Percentiles rank a stretch among this genome's conserved stretches.
Conservation (phyloP, 1,140 invertebrate species). For the Meloidogyne floridensis region DNA sequence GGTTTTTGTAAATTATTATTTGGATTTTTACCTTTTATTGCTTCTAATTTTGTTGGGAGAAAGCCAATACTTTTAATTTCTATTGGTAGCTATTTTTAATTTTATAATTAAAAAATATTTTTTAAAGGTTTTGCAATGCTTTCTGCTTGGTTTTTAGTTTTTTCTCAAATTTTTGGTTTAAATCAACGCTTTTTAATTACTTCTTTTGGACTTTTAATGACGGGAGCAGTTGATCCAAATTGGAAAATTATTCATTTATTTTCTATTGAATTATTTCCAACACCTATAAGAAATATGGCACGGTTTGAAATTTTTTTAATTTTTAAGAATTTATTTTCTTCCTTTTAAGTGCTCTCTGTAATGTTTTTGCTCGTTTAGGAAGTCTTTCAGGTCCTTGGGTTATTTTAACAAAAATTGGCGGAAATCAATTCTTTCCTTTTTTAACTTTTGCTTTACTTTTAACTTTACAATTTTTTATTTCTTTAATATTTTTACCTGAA, state of each 20-base stretch:
- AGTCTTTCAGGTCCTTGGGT: conserved; percentile 44
- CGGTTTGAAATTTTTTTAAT: conserved; percentile 15
- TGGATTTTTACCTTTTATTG: conserved; percentile 45
- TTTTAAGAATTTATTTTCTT: background rate
- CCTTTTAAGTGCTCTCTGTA: conserved; percentile 37
- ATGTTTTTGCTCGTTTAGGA: conserved; percentile 43
- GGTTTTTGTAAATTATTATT: conserved; percentile 41
- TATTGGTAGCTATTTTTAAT: conserved; percentile 25
- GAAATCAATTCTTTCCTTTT: conserved; percentile 1
- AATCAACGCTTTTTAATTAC: conserved; percentile 39
- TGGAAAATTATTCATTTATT: conserved; percentile 56
- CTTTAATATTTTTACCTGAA: background rate
- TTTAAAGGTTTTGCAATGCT: conserved; percentile 34
- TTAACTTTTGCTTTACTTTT: background rate
- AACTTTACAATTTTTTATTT: conserved; percentile 7
- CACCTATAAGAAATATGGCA: conserved; percentile 51
- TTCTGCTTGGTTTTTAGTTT: conserved; percentile 41
- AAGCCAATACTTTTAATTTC: conserved; percentile 37
- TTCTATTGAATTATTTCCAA: conserved; percentile 55
- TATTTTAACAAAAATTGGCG: background rate
- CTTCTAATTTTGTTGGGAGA: conserved; percentile 44
- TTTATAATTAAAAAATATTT: background rate
- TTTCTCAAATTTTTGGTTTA: background rate
- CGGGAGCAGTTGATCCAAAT: conserved; percentile 52
- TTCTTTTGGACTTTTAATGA: conserved; percentile 41